A percentile compares a stretch with the other conserved stretches of the same genome.
Evolutionary conservation across 2,797 vertebrate genomes (phyloP).

Genomic region (Urosaurus nigricauda): DNA sequence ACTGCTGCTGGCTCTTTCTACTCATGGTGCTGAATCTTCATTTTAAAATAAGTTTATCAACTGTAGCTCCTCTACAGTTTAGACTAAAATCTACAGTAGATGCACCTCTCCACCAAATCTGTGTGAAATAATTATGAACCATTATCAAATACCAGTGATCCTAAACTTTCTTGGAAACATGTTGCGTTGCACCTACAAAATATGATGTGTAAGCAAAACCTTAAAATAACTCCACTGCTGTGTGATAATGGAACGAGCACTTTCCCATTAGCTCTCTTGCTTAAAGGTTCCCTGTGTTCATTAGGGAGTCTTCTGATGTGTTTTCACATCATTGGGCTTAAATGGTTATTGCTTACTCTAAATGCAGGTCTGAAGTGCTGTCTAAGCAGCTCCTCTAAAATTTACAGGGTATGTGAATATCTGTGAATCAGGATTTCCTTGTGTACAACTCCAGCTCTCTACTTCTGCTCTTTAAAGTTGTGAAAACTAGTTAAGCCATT

Average conservation of each 20-base stretch:
- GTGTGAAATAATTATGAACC: background rate
- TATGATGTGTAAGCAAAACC: slow-evolving; percentile 21
- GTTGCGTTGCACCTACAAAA: background rate
- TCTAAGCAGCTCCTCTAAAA: slow-evolving; percentile 34
- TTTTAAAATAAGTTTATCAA: too few relatives aligned
- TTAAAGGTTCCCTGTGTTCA: slow-evolving; percentile 39
- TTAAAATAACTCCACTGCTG: background rate
- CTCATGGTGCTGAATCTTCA: too few relatives aligned
- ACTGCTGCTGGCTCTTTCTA: too few relatives aligned
- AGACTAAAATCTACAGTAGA: too few relatives aligned
- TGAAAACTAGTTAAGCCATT: background rate
- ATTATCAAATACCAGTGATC: background rate
- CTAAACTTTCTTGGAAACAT: background rate
- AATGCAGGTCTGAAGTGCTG: slow-evolving; percentile 32
- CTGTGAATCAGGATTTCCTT: slow-evolving; percentile 23
- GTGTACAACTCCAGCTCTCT: background rate
- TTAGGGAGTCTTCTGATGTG: slow-evolving; percentile 41
- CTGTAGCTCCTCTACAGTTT: too few relatives aligned
- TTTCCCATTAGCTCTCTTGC: slow-evolving; percentile 31
- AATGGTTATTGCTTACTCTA: slow-evolving; percentile 38
- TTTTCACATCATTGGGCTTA: slow-evolving; percentile 36
- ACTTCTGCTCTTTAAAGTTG: background rate
- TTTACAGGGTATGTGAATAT: background rate
- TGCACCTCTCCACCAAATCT: too few relatives aligned
- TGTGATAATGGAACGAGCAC: slow-evolving; percentile 22